Conservation (phyloP, 2,113 vertebrate genomes). For the Ophthalmolycus amberensis region DNA sequence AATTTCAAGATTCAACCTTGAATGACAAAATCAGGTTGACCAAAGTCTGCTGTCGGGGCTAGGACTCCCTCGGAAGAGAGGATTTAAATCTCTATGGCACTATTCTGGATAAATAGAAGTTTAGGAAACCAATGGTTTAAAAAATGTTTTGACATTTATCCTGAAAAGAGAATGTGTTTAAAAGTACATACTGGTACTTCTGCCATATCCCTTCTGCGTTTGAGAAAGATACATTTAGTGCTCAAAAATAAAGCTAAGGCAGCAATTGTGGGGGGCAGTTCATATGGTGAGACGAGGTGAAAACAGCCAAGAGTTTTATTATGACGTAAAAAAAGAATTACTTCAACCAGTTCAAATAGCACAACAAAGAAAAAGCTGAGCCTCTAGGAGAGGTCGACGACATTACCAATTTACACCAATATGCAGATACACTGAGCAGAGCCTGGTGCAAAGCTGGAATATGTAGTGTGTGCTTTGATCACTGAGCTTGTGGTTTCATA, state of each 20-base stretch:
- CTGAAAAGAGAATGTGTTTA: slow-evolving; percentile 13
- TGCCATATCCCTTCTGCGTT: background rate
- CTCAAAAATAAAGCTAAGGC: background rate
- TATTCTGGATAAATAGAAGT: background rate
- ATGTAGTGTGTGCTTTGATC: background rate
- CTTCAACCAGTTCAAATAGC: background rate
- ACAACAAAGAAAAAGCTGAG: background rate
- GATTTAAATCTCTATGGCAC: background rate
- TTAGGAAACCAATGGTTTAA: background rate
- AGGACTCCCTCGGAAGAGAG: background rate
- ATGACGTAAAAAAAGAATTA: background rate
- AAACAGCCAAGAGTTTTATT: slow-evolving; percentile 4
- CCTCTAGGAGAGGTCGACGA: background rate
- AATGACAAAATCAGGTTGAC: slow-evolving; percentile 58
- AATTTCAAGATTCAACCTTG: slow-evolving; percentile 64
- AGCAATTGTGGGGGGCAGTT: background rate
- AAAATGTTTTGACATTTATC: slow-evolving; percentile 5
- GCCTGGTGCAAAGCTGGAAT: background rate
- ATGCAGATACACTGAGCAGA: background rate
- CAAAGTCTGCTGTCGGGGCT: slow-evolving; percentile 3
- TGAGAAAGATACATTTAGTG: slow-evolving; percentile 7
- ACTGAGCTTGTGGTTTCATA: background rate
- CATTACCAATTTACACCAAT: background rate
- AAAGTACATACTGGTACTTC: background rate
- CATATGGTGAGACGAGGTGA: background rate